Evolutionary conservation across 2,113 vertebrate genomes (phyloP).

Genomic region (Saccopteryx bilineata): DNA sequence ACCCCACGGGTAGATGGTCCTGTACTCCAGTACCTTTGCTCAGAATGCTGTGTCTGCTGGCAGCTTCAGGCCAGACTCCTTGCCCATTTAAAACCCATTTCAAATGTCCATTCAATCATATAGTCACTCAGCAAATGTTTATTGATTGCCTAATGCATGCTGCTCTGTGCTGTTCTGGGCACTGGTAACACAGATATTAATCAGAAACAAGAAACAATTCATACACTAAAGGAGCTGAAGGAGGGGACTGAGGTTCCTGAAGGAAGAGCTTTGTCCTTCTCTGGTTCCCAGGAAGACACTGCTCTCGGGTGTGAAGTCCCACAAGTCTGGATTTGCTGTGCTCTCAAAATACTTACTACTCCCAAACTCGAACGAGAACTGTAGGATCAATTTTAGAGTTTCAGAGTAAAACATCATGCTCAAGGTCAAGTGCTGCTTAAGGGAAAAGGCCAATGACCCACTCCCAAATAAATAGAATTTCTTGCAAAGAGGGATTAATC

Average conservation of each 20-base stretch:
- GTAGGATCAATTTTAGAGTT: neutral
- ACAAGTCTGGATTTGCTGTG: neutral
- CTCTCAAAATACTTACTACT: neutral
- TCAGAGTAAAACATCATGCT: neutral
- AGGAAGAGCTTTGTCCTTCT: neutral
- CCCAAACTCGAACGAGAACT: neutral
- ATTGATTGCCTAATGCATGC: neutral
- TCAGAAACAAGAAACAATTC: neutral
- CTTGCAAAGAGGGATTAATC: neutral
- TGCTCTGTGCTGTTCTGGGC: neutral
- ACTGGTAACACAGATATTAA: neutral
- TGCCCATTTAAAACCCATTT: neutral
- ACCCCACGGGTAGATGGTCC: neutral
- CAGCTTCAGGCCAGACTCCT: neutral
- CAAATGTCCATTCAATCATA: too few relatives aligned
- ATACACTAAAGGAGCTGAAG: neutral
- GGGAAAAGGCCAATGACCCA: neutral
- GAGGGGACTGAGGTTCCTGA: neutral
- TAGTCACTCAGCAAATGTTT: neutral
- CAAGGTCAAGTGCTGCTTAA: neutral
- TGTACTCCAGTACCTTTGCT: neutral
- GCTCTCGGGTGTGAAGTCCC: neutral
- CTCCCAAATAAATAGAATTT: neutral
- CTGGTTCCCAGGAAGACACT: neutral
- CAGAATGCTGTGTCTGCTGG: neutral